phyloP scores from a whole-genome alignment of 1,140 invertebrate species.

The Oryctes rhinoceros region DNA sequence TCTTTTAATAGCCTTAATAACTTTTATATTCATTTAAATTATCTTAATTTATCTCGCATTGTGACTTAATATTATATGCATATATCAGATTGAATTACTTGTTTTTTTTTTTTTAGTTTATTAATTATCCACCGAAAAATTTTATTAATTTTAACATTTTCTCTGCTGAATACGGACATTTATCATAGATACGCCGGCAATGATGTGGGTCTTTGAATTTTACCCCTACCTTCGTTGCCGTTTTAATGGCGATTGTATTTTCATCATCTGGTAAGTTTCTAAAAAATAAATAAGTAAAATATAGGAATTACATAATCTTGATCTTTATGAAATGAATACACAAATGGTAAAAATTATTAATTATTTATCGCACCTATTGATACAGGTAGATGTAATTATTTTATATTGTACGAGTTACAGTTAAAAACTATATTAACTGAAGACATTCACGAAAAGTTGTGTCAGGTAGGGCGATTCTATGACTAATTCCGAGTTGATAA shows the following conservation, averaged over 20 bases:
- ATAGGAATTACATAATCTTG: too few species aligned
- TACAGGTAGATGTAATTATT: too few species aligned
- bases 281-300: constrained; percentile 8
- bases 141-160: constrained; percentile 39
- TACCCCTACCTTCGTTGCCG: constrained; percentile 51
- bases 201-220: constrained; percentile 44
- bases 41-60: background rate
- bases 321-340: too few species aligned
- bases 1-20: background rate
- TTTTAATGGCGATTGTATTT: constrained; percentile 50
- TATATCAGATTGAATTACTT: background rate
- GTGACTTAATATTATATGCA: background rate
- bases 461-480: too few species aligned
- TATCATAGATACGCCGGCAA: constrained; percentile 55
- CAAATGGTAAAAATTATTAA: too few species aligned
- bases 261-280: constrained; percentile 12
- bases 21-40: constrained; percentile 2
- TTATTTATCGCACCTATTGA: too few species aligned
- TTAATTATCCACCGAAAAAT: constrained; percentile 19
- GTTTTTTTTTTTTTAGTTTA: background rate
- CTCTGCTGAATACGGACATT: constrained; percentile 53
- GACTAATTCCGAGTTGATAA: too few species aligned
- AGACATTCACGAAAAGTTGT: too few species aligned
- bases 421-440: too few species aligned
- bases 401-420: too few species aligned